phyloP scores from a whole-genome alignment of 37 sponge, comb jelly and placozoan species.

The Aphrocallistes beatrix region DNA sequence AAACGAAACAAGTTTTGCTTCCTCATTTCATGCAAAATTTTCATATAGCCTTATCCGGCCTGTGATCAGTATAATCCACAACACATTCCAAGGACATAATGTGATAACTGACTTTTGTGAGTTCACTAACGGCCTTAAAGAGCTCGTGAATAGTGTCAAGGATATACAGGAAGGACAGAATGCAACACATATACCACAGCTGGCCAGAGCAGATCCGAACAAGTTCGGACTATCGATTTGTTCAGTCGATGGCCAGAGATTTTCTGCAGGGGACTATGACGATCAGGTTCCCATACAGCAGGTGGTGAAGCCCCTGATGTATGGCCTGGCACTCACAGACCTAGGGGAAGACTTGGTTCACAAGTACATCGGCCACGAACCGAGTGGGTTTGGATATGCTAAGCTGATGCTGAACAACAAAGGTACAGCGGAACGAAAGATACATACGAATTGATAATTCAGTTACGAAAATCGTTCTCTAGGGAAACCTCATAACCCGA shows the following conservation, averaged over 20 bases:
- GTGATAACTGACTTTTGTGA: background rate
- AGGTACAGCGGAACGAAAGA: background rate
- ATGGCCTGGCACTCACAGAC: conserved; percentile 46
- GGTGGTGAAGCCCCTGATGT: conserved; percentile 48
- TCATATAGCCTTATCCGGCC: background rate
- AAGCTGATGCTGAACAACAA: conserved; percentile 38
- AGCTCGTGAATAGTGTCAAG: background rate
- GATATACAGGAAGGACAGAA: conserved; percentile 3
- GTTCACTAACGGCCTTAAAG: background rate
- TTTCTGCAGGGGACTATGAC: conserved; percentile 29
- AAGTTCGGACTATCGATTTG: conserved; percentile 66
- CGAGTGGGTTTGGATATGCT: conserved; percentile 60
- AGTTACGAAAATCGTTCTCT: background rate
- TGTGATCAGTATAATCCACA: background rate
- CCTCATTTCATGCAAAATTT: background rate
- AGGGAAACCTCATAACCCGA: conserved; percentile 64
- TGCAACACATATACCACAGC: conserved; percentile 62
- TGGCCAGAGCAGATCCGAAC: conserved; percentile 47
- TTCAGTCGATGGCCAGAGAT: conserved; percentile 76
- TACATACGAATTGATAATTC: background rate
- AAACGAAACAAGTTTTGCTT: background rate
- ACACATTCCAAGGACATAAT: background rate
- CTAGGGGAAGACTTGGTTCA: conserved; percentile 26
- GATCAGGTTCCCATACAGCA: conserved; percentile 43
- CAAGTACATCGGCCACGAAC: conserved; percentile 69